Conservation (phyloP, 1,140 invertebrate species). For the Cydia amplana region DNA sequence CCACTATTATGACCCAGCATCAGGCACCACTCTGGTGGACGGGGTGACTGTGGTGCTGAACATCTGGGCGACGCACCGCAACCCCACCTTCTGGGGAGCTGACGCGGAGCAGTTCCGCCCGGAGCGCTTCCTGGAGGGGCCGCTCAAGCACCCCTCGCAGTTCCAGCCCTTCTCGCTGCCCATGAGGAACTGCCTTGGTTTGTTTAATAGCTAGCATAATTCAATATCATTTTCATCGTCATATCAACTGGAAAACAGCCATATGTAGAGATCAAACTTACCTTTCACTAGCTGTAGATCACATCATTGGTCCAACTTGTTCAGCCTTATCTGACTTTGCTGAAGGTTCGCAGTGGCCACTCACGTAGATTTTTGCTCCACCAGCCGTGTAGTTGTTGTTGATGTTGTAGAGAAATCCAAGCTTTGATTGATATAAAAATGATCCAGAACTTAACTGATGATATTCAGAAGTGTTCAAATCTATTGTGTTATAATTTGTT, state of each 20-base stretch:
- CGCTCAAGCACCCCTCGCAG: conserved; percentile 63
- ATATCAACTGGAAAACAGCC: too few species aligned
- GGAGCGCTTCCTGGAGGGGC: conserved; percentile 81
- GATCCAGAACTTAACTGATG: too few species aligned
- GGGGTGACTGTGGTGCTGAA: conserved; percentile 34
- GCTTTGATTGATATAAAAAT: too few species aligned
- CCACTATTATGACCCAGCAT: conserved; percentile 3
- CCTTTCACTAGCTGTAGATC: too few species aligned
- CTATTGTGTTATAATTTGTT: background rate
- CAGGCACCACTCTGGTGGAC: conserved; percentile 33
- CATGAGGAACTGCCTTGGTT: conserved; percentile 80
- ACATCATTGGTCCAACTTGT: too few species aligned
- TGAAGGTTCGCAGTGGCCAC: too few species aligned
- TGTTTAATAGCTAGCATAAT: background rate
- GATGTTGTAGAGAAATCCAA: too few species aligned
- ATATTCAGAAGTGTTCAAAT: background rate
- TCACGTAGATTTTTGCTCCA: too few species aligned
- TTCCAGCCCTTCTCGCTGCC: conserved; percentile 81
- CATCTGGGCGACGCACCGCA: conserved; percentile 60
- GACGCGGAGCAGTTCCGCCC: conserved; percentile 83
- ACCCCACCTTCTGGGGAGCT: conserved; percentile 68
- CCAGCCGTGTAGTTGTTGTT: too few species aligned
- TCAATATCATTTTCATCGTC: too few species aligned
- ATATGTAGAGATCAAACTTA: too few species aligned
- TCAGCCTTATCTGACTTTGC: too few species aligned